Evolutionary conservation across 2,888 invertebrate genomes (phyloP).

Genomic region (Periphyllus acericola): DNA sequence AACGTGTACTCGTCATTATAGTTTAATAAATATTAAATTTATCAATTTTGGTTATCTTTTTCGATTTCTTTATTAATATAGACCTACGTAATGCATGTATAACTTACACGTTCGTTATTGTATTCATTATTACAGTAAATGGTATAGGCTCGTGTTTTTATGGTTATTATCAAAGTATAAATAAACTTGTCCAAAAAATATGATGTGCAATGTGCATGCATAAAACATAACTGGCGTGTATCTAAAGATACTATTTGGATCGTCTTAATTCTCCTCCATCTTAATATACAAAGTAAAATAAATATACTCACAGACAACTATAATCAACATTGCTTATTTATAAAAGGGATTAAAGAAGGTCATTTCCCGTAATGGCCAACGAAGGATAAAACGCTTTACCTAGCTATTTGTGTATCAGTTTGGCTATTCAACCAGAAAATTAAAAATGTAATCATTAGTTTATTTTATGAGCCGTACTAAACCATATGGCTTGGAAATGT

Average conservation of each 20-base stretch:
- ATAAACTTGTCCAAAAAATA: not conserved
- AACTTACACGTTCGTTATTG: not conserved
- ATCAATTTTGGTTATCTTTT: not conserved
- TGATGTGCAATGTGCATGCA: not conserved
- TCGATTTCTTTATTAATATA: not conserved
- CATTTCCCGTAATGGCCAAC: constrained; percentile 50
- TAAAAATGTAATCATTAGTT: constrained; percentile 47
- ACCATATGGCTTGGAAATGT: constrained; percentile 52
- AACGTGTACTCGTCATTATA: not conserved
- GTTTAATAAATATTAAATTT: not conserved
- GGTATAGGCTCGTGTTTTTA: not conserved
- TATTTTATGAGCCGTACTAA: constrained; percentile 56
- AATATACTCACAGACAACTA: constrained; percentile 20
- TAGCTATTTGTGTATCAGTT: constrained; percentile 44
- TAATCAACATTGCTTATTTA: constrained; percentile 6
- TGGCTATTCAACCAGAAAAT: constrained; percentile 56
- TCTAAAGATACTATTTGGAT: not conserved
- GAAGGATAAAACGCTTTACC: constrained; percentile 47
- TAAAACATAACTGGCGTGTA: not conserved
- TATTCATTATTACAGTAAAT: not conserved
- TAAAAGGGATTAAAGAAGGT: constrained; percentile 52
- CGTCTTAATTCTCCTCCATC: constrained; percentile 7
- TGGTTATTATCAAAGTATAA: not conserved
- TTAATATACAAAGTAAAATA: constrained; percentile 40
- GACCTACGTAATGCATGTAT: not conserved